Evolutionary conservation across 2,797 vertebrate genomes (phyloP).

Genomic region (Graptemys geographica): DNA sequence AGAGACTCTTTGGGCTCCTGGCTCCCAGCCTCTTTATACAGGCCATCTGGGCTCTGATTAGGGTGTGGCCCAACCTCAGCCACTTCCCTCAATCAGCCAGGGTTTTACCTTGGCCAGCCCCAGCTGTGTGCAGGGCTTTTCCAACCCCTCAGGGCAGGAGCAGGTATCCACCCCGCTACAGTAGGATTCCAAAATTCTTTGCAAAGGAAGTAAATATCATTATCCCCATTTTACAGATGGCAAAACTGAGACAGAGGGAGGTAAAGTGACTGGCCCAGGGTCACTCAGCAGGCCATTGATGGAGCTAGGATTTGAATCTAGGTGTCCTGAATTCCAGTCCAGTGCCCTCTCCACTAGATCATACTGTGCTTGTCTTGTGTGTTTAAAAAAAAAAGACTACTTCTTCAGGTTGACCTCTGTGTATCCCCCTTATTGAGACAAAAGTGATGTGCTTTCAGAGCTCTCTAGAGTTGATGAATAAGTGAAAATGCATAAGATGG

Average conservation of each 20-base stretch:
- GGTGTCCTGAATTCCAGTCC: not conserved
- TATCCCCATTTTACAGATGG: rapidly evolving
- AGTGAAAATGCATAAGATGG: not conserved
- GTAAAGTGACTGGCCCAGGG: rapidly evolving
- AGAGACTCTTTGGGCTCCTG: no score
- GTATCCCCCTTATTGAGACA: not conserved
- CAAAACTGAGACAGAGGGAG: not conserved
- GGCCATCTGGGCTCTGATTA: no score
- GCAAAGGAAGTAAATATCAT: not conserved
- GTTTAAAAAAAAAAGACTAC: not conserved
- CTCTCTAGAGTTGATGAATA: rapidly evolving
- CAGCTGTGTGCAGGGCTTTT: no score
- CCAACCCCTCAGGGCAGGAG: no score
- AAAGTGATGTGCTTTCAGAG: not conserved
- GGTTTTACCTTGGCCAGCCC: no score
- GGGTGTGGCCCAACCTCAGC: no score
- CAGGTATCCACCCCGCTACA: no score
- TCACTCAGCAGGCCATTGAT: rapidly evolving
- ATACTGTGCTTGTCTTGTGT: not conserved
- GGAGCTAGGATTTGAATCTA: rapidly evolving
- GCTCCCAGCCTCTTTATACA: no score
- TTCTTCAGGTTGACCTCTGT: not conserved
- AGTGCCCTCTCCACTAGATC: rapidly evolving
- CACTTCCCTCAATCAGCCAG: no score
- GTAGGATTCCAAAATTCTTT: rapidly evolving